Evolutionary conservation across 2,113 vertebrate genomes (phyloP), one percentile per base, ranked within the genome.

Genomic region (Ptyas mucosa): DNA sequence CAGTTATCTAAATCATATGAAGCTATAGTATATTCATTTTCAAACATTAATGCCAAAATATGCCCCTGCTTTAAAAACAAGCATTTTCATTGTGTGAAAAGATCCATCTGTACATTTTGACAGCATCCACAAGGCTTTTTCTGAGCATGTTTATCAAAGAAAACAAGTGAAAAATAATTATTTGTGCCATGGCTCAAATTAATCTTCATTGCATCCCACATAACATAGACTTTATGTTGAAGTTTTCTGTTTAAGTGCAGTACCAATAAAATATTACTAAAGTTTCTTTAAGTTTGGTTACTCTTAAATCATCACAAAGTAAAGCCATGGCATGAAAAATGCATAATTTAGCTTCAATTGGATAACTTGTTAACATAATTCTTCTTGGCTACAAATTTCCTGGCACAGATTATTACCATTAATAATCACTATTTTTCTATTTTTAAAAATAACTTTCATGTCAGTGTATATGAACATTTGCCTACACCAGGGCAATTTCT

Each of bases 401-500:
- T 90, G 46, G 43, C 75, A 58, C 10, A 58, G 88, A 12, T 7
- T 21, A 29, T 34, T 89, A 58, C 43, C 54, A 18, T 29, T 43
- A 49, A 24, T 85, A 88, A 87, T 11, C 3, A 93, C 90, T 9
- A 5, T 0, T 0, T 23, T 93, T 85, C 57, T 69, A 89, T 18
- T 49, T 49, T 91, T 95, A 92, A 89, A n/a, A 88, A 43, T 34
- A 92, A 92, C 49, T 69, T 2, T 43, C 75, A 81, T 55, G 85
- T 90, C 81, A 0, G 51, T 95, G n/a, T 52, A n/a, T 55, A 88
- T 8, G 6, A 29, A 26, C 11, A 21, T 24, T 52, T 34, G 18
- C 26, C 92, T 92, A 57, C 52, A 93, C 43, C 93, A 97, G 94
- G 95, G 92, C 0, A 0, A 92, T 85, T 93, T 34, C 87, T 55